These are phyloP conservation scores for Microhierax caerulescens DNA, from an alignment of 2,797 vertebrate species.

Conservation along the genomic window DNA sequence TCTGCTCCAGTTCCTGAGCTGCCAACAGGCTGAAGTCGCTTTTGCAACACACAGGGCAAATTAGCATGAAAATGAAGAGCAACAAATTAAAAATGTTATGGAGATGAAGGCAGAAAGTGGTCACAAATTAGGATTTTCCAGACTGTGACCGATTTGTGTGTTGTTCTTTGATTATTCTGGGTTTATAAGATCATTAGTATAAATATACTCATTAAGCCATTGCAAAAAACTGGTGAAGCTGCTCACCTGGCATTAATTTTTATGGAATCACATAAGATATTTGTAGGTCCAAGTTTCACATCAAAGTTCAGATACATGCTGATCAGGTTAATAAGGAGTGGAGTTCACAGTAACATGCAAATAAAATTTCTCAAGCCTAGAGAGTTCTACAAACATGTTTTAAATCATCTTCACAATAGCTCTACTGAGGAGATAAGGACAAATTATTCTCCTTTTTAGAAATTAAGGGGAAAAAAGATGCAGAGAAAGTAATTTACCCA, in stretches of 20 bases:
- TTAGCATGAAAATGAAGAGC: conserved; percentile 5
- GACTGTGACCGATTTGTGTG: not conserved
- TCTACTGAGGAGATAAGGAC: not conserved
- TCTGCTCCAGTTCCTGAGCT: conserved; percentile 23
- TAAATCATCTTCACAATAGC: not conserved
- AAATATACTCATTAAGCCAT: not conserved
- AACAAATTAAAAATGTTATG: not conserved
- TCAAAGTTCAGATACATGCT: not conserved
- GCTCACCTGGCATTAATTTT: not conserved
- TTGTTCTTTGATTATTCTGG: not conserved
- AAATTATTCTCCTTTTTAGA: not conserved
- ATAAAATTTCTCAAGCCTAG: not conserved
- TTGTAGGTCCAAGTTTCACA: not conserved
- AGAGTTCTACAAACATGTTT: not conserved
- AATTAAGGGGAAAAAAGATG: not conserved
- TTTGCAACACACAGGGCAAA: not conserved
- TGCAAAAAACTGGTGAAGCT: not conserved
- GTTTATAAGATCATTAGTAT: not conserved
- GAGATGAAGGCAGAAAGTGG: not conserved
- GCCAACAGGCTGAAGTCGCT: not conserved
- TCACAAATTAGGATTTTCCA: not conserved
- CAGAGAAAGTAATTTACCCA: not conserved
- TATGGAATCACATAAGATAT: not conserved
- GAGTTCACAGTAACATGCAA: not conserved
- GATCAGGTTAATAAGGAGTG: not conserved